Percentiles rank a stretch among this genome's conserved stretches.
phyloP scores from a whole-genome alignment of 2,888 invertebrate species.

The Argyra leucocephala region DNA sequence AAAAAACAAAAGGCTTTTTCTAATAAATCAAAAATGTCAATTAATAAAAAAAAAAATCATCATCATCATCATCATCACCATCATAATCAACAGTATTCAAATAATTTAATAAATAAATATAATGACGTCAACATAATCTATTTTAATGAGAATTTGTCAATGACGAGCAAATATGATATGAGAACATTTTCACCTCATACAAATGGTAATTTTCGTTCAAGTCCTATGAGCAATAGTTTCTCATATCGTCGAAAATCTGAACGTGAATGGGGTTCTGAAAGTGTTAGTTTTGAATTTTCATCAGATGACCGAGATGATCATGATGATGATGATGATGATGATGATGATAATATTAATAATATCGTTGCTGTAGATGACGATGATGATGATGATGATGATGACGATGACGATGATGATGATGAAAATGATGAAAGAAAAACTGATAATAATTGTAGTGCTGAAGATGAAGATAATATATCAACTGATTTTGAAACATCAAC shows the following conservation, averaged over 20 bases:
- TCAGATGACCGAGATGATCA: slow-evolving; percentile 31
- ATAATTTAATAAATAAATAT: slow-evolving; percentile 38
- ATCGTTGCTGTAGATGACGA: slow-evolving; percentile 23
- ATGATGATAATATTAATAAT: slow-evolving; percentile 14
- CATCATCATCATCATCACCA: slow-evolving; percentile 16
- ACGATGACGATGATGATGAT: slow-evolving; percentile 18
- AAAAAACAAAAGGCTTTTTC: not conserved
- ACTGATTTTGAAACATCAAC: slow-evolving; percentile 7
- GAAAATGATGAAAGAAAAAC: slow-evolving; percentile 14
- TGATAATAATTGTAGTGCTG: slow-evolving; percentile 21
- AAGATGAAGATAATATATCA: slow-evolving; percentile 9
- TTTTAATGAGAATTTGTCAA: slow-evolving; percentile 43
- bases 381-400: slow-evolving; percentile 23
- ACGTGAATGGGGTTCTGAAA: slow-evolving; percentile 29
- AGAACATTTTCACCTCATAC: slow-evolving; percentile 32
- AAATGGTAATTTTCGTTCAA: slow-evolving; percentile 25
- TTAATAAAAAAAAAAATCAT: not conserved
- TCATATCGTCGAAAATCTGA: slow-evolving; percentile 24
- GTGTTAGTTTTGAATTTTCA: slow-evolving; percentile 36
- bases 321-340: slow-evolving; percentile 14
- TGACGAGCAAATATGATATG: slow-evolving; percentile 40
- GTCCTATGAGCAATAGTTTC: slow-evolving; percentile 30
- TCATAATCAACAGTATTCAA: slow-evolving; percentile 30
- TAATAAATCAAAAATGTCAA: not conserved
- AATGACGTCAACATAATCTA: slow-evolving; percentile 38